Evolutionary conservation across 2,797 vertebrate genomes (phyloP).

Genomic region (Gallinago solitaria): DNA sequence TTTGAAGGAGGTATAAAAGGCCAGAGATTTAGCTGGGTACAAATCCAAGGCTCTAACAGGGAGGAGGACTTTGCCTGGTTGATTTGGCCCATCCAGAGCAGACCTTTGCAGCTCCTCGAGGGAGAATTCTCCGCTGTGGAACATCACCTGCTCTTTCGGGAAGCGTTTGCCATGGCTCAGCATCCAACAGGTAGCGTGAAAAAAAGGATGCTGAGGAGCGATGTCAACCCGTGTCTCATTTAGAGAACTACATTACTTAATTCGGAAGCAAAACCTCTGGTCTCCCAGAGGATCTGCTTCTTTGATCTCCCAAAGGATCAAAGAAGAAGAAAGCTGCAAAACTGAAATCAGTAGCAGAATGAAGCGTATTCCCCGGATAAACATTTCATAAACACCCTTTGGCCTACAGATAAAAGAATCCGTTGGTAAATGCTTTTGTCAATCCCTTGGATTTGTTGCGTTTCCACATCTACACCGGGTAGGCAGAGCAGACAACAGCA

Average conservation of each 20-base stretch:
- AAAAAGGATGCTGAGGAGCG: background rate
- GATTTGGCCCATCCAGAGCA: background rate
- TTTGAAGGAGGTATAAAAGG: background rate
- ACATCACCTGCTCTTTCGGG: background rate
- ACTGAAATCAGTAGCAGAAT: background rate
- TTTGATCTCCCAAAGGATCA: background rate
- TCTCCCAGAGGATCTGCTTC: no score
- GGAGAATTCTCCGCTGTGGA: background rate
- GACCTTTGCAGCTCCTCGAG: background rate
- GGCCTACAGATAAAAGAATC: background rate
- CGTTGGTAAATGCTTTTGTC: background rate
- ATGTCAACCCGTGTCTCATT: background rate
- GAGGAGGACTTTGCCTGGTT: background rate
- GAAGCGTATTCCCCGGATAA: background rate
- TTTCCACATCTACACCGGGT: constrained; percentile 58
- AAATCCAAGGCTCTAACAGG: background rate
- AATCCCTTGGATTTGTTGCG: background rate
- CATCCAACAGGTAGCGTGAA: background rate
- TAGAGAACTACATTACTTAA: background rate
- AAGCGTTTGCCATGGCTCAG: background rate
- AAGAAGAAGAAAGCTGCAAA: background rate
- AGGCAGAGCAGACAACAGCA: constrained; percentile 69
- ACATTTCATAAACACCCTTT: background rate
- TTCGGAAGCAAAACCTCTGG: background rate
- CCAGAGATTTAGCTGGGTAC: background rate